Evolutionary conservation across 2,113 vertebrate species (phyloP).

Genomic region (Vicugna pacos): DNA sequence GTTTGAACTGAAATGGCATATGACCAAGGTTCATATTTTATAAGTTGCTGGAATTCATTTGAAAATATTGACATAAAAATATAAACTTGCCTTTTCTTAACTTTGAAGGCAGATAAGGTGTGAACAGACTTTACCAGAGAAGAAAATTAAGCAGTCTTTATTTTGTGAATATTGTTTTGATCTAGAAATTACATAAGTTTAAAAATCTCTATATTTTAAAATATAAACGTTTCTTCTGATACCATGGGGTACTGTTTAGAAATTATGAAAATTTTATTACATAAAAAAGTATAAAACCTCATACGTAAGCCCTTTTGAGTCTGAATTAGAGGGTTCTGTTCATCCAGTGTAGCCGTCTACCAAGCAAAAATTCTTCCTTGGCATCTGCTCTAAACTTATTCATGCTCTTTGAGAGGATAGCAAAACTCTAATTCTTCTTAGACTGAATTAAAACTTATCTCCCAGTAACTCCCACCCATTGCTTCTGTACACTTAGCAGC

Average conservation of each 20-base stretch:
- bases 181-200: conserved; percentile 26
- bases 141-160: conserved; percentile 24
- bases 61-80: conserved; percentile 50
- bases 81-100: neutral
- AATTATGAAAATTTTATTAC: conserved; percentile 29
- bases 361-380: neutral
- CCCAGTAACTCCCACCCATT: neutral
- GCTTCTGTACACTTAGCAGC: neutral
- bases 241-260: conserved; percentile 32
- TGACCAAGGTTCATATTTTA: conserved; percentile 16
- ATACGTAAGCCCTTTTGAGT: neutral
- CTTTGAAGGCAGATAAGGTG: neutral
- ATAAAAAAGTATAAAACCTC: neutral
- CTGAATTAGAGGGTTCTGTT: neutral
- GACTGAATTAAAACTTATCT: neutral
- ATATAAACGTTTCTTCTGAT: neutral
- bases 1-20: neutral
- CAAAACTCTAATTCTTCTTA: neutral
- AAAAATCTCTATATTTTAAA: conserved; percentile 34
- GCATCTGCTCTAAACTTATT: neutral
- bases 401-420: neutral
- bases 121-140: conserved; percentile 16
- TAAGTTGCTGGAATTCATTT: conserved; percentile 37
- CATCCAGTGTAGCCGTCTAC: neutral
- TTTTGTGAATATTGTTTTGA: conserved; percentile 59